These are phyloP conservation scores for Poeciliopsis retropinna DNA, from an alignment of 2,113 vertebrate genomes.

Conservation along the genomic window DNA sequence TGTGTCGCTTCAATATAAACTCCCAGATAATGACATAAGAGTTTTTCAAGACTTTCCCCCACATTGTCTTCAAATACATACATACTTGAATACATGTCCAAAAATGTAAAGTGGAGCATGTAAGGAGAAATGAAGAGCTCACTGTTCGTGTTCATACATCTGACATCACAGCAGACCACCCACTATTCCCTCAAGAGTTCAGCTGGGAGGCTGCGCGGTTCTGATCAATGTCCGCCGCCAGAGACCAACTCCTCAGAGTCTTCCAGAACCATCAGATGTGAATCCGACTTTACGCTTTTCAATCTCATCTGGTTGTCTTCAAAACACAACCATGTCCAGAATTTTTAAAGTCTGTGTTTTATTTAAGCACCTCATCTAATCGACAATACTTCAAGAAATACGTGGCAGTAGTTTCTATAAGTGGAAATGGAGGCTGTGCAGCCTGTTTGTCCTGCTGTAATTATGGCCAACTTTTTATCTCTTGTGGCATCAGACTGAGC, in stretches of 20 bases:
- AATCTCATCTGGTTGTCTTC: neutral
- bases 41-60: neutral
- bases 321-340: neutral
- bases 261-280: conserved; percentile 6
- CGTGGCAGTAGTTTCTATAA: neutral
- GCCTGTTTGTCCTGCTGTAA: neutral
- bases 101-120: conserved; percentile 31
- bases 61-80: neutral
- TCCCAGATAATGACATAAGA: neutral
- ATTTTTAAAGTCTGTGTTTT: neutral
- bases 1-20: neutral
- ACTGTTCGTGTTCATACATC: conserved; percentile 2
- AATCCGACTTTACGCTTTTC: neutral
- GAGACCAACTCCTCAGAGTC: conserved; percentile 26
- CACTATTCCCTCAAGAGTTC: conserved; percentile 20
- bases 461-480: neutral
- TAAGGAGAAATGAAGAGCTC: conserved; percentile 15
- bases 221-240: conserved; percentile 19
- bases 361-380: too few relatives aligned
- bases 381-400: too few relatives aligned
- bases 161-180: conserved; percentile 21
- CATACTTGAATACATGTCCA: conserved; percentile 3
- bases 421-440: neutral
- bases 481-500: neutral
- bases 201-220: conserved; percentile 11